A percentile compares a stretch with the other conserved stretches of the same genome.
phyloP scores from a whole-genome alignment of 2,113 vertebrate genomes.

The Peromyscus californicus region DNA sequence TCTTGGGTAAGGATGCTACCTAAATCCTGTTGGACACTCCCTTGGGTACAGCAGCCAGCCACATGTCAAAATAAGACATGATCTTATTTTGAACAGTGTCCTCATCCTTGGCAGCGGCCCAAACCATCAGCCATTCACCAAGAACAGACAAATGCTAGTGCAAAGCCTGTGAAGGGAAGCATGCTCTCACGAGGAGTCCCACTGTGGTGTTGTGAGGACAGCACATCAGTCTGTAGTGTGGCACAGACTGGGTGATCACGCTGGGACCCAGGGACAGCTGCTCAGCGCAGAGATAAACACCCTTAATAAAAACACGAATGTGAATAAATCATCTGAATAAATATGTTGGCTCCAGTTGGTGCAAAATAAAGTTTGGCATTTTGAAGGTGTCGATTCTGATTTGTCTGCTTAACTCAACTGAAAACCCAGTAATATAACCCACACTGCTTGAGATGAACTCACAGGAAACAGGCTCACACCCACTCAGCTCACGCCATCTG shows the following conservation, averaged over 20 bases:
- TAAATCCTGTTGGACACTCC: neutral
- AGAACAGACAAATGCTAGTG: neutral
- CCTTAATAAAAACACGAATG: conserved; percentile 55
- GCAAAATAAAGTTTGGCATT: neutral
- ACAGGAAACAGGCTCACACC: neutral
- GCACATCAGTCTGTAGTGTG: neutral
- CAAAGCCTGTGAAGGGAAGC: neutral
- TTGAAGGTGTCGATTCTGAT: conserved; percentile 68
- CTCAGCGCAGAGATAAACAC: conserved; percentile 57
- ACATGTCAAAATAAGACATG: neutral
- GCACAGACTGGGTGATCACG: neutral
- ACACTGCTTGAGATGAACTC: neutral
- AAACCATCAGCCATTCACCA: neutral
- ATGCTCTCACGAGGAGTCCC: neutral
- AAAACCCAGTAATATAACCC: conserved; percentile 50
- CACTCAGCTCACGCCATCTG: neutral
- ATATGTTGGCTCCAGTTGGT: conserved; percentile 41
- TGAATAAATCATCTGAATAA: conserved; percentile 60
- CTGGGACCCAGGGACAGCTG: conserved; percentile 58
- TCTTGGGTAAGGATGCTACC: neutral
- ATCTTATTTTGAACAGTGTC: neutral
- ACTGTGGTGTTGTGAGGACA: neutral
- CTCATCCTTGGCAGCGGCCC: accelerated
- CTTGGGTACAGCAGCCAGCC: neutral
- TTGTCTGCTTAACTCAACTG: conserved; percentile 41